Evolutionary conservation across 2,888 invertebrate species (phyloP).

Genomic region (Pristionchus maxplancki): DNA sequence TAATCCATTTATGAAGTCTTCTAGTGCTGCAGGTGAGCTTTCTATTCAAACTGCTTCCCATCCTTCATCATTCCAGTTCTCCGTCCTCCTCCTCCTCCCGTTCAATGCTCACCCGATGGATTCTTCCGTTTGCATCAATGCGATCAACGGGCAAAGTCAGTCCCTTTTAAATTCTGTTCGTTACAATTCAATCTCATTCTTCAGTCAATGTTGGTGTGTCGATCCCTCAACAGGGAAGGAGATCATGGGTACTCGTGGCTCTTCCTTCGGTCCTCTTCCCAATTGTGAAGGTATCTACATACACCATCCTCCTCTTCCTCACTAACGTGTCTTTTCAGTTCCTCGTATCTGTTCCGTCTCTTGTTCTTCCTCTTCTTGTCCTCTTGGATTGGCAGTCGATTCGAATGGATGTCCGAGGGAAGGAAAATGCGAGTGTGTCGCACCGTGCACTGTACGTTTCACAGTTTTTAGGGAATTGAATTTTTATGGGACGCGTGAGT

Average conservation of each 20-base stretch:
- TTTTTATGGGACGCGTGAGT: neutral
- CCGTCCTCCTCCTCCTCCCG: conserved; percentile 57
- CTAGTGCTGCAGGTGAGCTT: neutral
- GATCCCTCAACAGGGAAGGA: conserved; percentile 54
- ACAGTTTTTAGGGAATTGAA: neutral
- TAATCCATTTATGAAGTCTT: neutral
- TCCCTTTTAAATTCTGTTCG: neutral
- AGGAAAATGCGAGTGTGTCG: conserved; percentile 63
- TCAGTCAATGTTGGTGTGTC: conserved; percentile 56
- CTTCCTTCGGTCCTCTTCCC: conserved; percentile 55
- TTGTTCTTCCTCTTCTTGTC: conserved; percentile 59
- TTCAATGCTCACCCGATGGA: conserved; percentile 69
- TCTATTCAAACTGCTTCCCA: neutral
- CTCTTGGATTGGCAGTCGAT: conserved; percentile 63
- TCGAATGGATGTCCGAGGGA: conserved; percentile 64
- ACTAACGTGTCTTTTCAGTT: neutral
- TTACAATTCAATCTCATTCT: neutral
- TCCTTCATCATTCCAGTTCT: neutral
- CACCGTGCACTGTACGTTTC: conserved; percentile 56
- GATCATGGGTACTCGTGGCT: conserved; percentile 55
- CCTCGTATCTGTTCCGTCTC: conserved; percentile 22
- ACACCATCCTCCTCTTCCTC: no score
- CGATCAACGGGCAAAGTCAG: conserved; percentile 59
- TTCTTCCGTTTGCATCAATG: conserved; percentile 69
- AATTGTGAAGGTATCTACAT: conserved; percentile 58